A percentile compares a stretch with the other conserved stretches of the same genome.
Conservation (phyloP, 2,113 vertebrate genomes). For the Drymodes brunneopygia region DNA sequence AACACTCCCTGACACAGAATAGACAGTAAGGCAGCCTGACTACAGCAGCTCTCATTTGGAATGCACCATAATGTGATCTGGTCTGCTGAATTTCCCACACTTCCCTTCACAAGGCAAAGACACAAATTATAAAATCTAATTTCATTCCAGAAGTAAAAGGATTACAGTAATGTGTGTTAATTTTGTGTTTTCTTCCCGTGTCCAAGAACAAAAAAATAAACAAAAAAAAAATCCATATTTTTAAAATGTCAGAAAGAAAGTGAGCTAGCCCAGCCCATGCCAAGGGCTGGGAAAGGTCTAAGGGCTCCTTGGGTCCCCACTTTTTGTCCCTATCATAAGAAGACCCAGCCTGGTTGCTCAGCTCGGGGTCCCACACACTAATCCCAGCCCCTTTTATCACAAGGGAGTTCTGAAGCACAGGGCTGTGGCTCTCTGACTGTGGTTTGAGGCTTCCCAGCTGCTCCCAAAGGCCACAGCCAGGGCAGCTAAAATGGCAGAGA, state of each 20-base stretch:
- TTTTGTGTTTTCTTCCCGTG: not conserved
- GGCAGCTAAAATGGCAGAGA: not conserved
- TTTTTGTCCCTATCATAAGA: rapidly evolving
- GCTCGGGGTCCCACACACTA: rapidly evolving
- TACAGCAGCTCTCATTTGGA: not conserved
- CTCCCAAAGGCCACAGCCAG: not conserved
- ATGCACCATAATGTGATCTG: rapidly evolving
- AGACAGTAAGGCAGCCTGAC: not conserved
- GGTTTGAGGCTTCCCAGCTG: slow-evolving; percentile 11
- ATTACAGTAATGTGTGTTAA: not conserved
- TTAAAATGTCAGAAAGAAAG: not conserved
- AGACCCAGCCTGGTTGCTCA: not conserved
- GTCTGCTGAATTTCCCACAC: not conserved
- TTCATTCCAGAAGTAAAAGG: not conserved
- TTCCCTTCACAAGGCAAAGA: not conserved
- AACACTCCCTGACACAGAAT: not conserved
- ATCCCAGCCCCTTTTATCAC: not conserved
- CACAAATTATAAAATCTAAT: not conserved
- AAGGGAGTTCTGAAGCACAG: not conserved
- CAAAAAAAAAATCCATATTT: rapidly evolving
- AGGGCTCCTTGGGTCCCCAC: rapidly evolving
- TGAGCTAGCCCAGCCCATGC: not conserved
- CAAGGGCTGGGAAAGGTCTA: too few relatives aligned
- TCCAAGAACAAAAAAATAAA: not conserved
- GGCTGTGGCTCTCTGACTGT: not conserved